These are phyloP conservation scores for Plectrocnemia conspersa DNA, from an alignment of 1,140 invertebrate genomes.

Conservation along the genomic window DNA sequence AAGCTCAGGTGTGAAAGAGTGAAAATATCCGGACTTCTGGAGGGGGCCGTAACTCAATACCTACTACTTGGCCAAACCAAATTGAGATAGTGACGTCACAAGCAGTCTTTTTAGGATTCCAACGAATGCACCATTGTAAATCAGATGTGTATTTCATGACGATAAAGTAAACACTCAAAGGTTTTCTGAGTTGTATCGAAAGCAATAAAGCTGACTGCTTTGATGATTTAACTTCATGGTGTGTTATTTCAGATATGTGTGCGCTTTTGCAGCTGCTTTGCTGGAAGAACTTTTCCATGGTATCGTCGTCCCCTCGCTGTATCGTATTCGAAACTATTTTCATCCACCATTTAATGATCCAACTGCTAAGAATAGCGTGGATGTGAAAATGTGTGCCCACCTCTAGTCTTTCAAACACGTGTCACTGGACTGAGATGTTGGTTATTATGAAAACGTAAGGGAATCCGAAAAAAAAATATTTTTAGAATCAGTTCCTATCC, in stretches of 20 bases:
- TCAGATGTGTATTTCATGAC: no score
- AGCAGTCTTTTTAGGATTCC: no score
- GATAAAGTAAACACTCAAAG: no score
- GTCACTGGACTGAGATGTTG: no score
- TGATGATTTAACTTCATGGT: neutral
- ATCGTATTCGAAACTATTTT: constrained; percentile 19
- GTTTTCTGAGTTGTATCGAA: no score
- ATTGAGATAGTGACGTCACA: constrained; percentile 26
- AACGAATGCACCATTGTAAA: no score
- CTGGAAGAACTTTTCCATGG: neutral
- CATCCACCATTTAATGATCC: constrained; percentile 20
- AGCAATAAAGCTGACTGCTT: no score
- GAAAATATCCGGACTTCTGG: constrained; percentile 23
- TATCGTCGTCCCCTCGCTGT: constrained; percentile 8
- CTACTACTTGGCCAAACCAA: constrained; percentile 22
- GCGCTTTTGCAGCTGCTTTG: constrained; percentile 14
- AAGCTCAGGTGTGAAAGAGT: constrained; percentile 2
- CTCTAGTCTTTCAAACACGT: no score
- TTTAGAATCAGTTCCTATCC: no score
- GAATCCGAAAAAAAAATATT: no score
- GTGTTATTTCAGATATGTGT: no score
- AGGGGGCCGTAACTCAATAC: constrained; percentile 31
- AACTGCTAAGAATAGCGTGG: constrained; percentile 16
- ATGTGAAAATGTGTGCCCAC: neutral
- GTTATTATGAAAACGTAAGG: no score